phyloP scores from a whole-genome alignment of 2,888 invertebrate species.

The Achlya flavicornis region DNA sequence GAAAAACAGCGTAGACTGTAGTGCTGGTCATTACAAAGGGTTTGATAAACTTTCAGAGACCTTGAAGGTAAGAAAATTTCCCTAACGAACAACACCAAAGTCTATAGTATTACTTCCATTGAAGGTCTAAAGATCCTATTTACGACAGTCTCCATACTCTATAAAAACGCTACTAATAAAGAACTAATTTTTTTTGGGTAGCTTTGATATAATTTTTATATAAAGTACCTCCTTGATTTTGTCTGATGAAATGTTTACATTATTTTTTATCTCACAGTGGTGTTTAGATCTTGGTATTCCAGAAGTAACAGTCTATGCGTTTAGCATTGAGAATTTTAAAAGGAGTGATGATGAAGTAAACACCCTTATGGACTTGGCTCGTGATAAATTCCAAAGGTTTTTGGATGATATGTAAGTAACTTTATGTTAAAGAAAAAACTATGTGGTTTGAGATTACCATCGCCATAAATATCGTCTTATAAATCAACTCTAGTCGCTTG shows the following conservation, averaged over 20 bases:
- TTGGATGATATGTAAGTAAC: conserved; percentile 89
- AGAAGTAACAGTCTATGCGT: conserved; percentile 99
- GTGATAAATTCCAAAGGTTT: conserved; percentile 92
- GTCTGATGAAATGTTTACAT: background rate
- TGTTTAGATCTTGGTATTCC: conserved; percentile 95
- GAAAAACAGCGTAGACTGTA: conserved; percentile 88
- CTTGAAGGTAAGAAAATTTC: conserved; percentile 81
- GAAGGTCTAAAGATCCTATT: no score
- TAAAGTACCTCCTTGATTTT: no score
- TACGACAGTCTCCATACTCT: no score
- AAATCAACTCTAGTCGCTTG: no score
- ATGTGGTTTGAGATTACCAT: no score
- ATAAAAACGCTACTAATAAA: no score
- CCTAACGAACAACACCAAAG: no score
- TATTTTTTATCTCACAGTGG: conserved; percentile 83
- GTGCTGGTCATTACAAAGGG: conserved; percentile 93
- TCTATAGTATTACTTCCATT: no score
- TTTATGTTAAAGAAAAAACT: background rate
- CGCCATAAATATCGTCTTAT: background rate
- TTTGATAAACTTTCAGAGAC: conserved; percentile 93
- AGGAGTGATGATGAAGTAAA: conserved; percentile 94
- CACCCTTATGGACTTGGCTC: conserved; percentile 93
- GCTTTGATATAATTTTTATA: no score
- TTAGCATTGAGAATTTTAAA: conserved; percentile 99
- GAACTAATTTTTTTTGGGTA: no score